Evolutionary conservation across 2,113 vertebrate species (phyloP).

Genomic region (Saimiri boliviensis): DNA sequence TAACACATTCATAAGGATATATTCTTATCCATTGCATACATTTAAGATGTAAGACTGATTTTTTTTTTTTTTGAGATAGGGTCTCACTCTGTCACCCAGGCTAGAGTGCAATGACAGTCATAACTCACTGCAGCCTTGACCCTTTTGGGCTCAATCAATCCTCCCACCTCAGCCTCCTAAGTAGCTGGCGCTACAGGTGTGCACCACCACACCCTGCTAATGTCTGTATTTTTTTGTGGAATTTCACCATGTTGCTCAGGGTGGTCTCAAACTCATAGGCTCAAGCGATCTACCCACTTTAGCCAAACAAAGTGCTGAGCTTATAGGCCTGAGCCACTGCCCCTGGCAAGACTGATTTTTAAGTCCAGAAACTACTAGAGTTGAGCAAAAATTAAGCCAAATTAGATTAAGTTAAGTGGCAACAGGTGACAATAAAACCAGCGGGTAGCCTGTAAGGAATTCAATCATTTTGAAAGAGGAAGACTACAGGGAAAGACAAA

Average conservation of each 20-base stretch:
- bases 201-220: not conserved
- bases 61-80: not conserved
- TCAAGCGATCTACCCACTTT: not conserved
- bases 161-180: not conserved
- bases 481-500: not conserved
- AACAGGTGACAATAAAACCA: not conserved
- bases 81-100: not conserved
- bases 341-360: not conserved
- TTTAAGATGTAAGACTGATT: not conserved
- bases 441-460: not conserved
- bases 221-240: not conserved
- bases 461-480: not conserved
- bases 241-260: not conserved
- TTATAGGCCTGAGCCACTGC: not conserved
- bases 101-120: not conserved
- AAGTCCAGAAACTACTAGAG: not conserved
- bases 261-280: not conserved
- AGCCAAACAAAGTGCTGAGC: not conserved
- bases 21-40: not conserved
- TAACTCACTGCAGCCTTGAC: not conserved
- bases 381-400: constrained; percentile 10
- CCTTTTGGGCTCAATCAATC: not conserved
- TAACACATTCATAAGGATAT: not conserved
- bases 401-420: not conserved
- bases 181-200: not conserved